Base-by-base conservation (phyloP, 1,140 invertebrate species). In the Uloborus diversus region DNA sequence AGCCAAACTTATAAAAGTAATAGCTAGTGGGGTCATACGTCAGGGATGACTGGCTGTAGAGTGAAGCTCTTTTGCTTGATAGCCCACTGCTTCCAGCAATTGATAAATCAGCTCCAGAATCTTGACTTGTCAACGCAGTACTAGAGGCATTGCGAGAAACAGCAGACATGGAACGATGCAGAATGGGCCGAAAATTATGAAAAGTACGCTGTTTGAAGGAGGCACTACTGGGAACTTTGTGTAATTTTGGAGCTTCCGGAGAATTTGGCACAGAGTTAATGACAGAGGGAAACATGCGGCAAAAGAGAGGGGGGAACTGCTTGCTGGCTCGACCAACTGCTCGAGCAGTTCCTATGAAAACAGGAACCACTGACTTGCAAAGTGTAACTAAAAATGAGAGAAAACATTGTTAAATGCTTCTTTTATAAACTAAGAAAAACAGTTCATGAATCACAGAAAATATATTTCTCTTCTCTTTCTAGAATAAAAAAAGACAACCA, bases 1-100 rank as follows among this genome's bases (percentile, higher is more conserved):
- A 97, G 23, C 96, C 96, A 84, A 94, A 95, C 84, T 95, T 95
- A 61, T 93, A 91, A 86, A 96, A 96, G 85, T 96, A 93, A 57
- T 78, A 78, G 11, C 91, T 92, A 0, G 91, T 91, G 1, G 93
- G 91, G 87, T 96, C 94, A 82, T 93, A 93, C 0, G 86, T 84
- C 20, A 87, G 84, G 5, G 87, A 87, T 42, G 86, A 78, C 65
- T 87, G 85, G 32, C 84, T 84, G 49, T 84, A 81, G 27, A 85
- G 53, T 1, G 83, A 83, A 33, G 69, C 80, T 47, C 80, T 81
- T 25, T 84, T 84, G 64, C 56, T 69, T 33, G 42, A 64, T 7
- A 47, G 30, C 33, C 59, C 79, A 61, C 35, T 51, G 23, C 25
- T 42, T 14, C 68, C 33, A 7, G 42, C 23, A 4, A 81, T n/a